Conservation (phyloP, 2,888 invertebrate species). For the Junonia oenone region DNA sequence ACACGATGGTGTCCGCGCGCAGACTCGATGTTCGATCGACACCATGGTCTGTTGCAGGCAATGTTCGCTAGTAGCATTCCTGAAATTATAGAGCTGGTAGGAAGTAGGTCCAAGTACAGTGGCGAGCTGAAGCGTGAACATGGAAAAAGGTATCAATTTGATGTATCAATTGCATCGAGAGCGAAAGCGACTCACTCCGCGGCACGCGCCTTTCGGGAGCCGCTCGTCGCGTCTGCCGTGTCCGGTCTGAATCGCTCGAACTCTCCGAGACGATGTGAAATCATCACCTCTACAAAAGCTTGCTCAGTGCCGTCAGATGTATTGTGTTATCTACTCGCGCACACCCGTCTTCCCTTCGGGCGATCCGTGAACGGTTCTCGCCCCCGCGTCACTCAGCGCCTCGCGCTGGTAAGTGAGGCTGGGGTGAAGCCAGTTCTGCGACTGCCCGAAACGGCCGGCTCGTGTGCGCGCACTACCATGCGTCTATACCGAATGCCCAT, state of each 20-base stretch:
- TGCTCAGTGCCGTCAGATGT: conserved; percentile 81
- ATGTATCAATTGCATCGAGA: conserved; percentile 65
- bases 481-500: conserved; percentile 76
- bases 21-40: conserved; percentile 65
- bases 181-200: conserved; percentile 67
- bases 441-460: conserved; percentile 45
- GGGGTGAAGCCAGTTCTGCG: conserved; percentile 40
- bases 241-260: conserved; percentile 63
- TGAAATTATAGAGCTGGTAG: conserved; percentile 99
- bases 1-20: conserved; percentile 72
- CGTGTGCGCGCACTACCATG: conserved; percentile 73
- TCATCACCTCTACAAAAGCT: conserved; percentile 71
- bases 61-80: conserved; percentile 99
- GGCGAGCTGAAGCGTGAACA: conserved; percentile 99
- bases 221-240: conserved; percentile 35
- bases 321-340: conserved; percentile 79
- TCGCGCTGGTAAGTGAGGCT: conserved; percentile 33
- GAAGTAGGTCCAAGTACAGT: conserved; percentile 99
- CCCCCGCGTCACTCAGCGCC: conserved; percentile 38
- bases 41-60: conserved; percentile 92
- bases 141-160: conserved; percentile 95
- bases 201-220: conserved; percentile 33
- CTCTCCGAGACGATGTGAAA: conserved; percentile 61
- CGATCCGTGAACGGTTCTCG: conserved; percentile 37
- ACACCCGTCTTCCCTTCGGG: conserved; percentile 51